Base-by-base conservation (phyloP, 2,888 invertebrate genomes). In the Thecocarcelia acutangulata region DNA sequence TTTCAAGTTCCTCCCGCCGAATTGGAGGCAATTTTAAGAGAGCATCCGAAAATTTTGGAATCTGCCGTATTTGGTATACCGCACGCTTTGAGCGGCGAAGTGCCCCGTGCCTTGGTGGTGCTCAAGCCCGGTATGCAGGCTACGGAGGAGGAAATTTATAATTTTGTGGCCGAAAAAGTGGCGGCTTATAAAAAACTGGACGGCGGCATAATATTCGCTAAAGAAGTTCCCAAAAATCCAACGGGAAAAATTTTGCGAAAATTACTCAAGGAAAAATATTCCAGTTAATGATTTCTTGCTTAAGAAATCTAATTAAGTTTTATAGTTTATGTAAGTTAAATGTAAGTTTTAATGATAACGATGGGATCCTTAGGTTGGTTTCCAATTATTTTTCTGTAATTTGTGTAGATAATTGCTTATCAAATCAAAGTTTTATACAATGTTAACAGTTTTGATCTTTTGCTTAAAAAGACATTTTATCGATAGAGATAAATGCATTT, bases 1-100 rank as follows among this genome's bases (percentile, higher is more conserved):
- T 93, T 92, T 86, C 93, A 97, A 93, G 97, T 97, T 8, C 94
- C 97, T 11, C 97, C 97, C 19, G 97, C 97, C 0, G 97, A 97
- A 90, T 89, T 97, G 28, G 97, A 97, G 84, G 91, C 89, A 0
- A 85, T 90, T 17, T 84, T 91, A 37, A 87, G 91, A 1, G 87
- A 87, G 46, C 90, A 91, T 89, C 95, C 96, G 0, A 93, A 92
- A 28, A 92, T 98, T 0, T 89, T 92, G 12, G 97, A 98, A 86
- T 96, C 95, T 0, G 97, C 95, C 0, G 97, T 98, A 0, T 92
- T 97, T 79, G 97, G 97, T 0, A 90, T 96, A 15, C 93, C 94
- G 0, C 93, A 96, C 87, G 90, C 92, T 0, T 89, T 90, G 11
- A 92, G 91, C 42, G 97, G 97, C 5, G 96, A 97, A 90, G 92